Evolutionary conservation across 92 coral and sea anemone genomes (phyloP), one percentile per base, ranked within the genome.

Genomic region (Paramuricea clavata): DNA sequence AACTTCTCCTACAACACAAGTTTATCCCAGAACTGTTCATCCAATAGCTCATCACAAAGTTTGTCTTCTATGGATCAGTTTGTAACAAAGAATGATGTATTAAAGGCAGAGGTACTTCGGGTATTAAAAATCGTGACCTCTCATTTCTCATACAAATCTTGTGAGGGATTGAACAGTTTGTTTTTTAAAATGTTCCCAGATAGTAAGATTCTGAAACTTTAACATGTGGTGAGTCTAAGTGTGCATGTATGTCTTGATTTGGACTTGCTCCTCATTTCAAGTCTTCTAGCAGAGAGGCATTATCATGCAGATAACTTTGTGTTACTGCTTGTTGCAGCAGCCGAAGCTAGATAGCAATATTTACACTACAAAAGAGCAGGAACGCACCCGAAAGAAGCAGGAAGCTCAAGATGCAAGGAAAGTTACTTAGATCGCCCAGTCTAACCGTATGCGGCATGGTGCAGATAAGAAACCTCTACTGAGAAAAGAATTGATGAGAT

Each of bases 71-170:
- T 81, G 73, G 86, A 65, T 81, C 50, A 42, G 43, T 82, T 82
- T 65, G 86, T 82, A 49, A 42, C 86, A 74, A 43, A 42, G 64
- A 82, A 82, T 65, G 77, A 82, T 61, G 73, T 74, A 21, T 65
- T 67, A 41, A 82, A 67, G 43, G 69, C 77, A 82, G 78, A 82
- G 70, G 86, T 83, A 83, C 87, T 59, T 69, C 50, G 86, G 78
- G 35, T 60, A 59, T 60, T 65, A 39, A 82, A 82, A 44, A 64
- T 82, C 2, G 64, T 82, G 13, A 65, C 77, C 76, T 82, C 77
- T 30, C 85, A 81, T 81, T 81, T 60, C 85, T 81, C 74, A 49
- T 81, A 61, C 69, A 81, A 16, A 26, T 61, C 85, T 28, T 81
- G 73, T 64, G 70, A 81, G 68, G 85, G 74, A 81, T 47, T 81